phyloP scores from a whole-genome alignment of 2,888 invertebrate genomes.

The Sinohyriopsis cumingii region DNA sequence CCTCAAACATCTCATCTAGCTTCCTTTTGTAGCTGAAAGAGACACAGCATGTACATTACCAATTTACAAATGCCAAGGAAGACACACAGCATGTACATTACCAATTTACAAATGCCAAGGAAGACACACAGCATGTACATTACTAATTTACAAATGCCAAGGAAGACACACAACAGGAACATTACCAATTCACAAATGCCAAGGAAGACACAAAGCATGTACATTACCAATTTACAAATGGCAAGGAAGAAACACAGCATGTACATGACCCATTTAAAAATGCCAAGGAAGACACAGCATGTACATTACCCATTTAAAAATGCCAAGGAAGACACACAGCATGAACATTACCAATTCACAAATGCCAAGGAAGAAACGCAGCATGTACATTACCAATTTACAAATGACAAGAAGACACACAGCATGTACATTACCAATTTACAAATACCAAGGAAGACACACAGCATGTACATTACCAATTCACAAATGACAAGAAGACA shows the following conservation, averaged over 20 bases:
- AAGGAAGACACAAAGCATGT: not conserved
- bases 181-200: not conserved
- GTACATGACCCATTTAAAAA: no score
- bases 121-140: not conserved
- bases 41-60: not conserved
- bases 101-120: not conserved
- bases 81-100: not conserved
- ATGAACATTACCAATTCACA: no score
- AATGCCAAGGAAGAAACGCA: no score
- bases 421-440: no score
- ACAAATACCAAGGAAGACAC: no score
- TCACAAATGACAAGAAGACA: conserved; percentile 7
- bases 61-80: not conserved
- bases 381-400: no score
- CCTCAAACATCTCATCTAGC: conserved; percentile 59
- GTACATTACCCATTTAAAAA: no score
- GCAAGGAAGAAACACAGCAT: no score
- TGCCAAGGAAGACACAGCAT: no score
- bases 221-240: not conserved
- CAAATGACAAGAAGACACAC: no score
- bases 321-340: no score
- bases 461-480: no score
- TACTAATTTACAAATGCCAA: not conserved
- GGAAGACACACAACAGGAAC: not conserved
- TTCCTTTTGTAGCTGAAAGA: conserved; percentile 45